Conservation (phyloP, 2,888 invertebrate species). For the Lapara coniferarum region DNA sequence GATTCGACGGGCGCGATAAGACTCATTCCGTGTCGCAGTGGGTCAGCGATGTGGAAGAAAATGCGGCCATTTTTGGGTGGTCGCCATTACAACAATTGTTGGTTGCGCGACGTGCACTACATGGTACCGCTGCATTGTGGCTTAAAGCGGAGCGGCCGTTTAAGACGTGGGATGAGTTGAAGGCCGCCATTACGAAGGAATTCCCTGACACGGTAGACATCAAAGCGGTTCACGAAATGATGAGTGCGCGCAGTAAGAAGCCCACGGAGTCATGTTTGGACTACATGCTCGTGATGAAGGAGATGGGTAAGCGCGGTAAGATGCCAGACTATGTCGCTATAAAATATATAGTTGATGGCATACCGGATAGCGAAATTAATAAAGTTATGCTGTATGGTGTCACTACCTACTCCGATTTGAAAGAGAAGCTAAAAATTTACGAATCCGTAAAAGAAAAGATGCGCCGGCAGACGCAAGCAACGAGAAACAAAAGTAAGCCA, state of each 20-base stretch:
- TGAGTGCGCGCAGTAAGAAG: slow-evolving; percentile 28
- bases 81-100: slow-evolving; percentile 29
- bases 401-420: slow-evolving; percentile 32
- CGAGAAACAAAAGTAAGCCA: neutral
- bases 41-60: slow-evolving; percentile 23
- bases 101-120: slow-evolving; percentile 28
- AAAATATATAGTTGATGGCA: slow-evolving; percentile 42
- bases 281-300: slow-evolving; percentile 37
- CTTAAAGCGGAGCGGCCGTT: slow-evolving; percentile 18
- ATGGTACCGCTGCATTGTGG: slow-evolving; percentile 31
- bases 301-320: slow-evolving; percentile 29
- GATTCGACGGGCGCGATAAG: slow-evolving; percentile 26
- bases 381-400: slow-evolving; percentile 40
- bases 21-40: slow-evolving; percentile 21
- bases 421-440: slow-evolving; percentile 39
- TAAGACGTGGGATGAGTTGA: slow-evolving; percentile 25
- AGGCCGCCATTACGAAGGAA: neutral
- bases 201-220: neutral
- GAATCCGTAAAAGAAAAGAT: slow-evolving; percentile 31
- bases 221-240: slow-evolving; percentile 30
- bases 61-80: slow-evolving; percentile 31
- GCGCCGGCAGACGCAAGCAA: neutral
- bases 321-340: slow-evolving; percentile 40
- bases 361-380: slow-evolving; percentile 33
- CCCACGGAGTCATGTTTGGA: slow-evolving; percentile 30